phyloP scores from a whole-genome alignment of 1,140 invertebrate species.

The Camponotus pennsylvanicus region DNA sequence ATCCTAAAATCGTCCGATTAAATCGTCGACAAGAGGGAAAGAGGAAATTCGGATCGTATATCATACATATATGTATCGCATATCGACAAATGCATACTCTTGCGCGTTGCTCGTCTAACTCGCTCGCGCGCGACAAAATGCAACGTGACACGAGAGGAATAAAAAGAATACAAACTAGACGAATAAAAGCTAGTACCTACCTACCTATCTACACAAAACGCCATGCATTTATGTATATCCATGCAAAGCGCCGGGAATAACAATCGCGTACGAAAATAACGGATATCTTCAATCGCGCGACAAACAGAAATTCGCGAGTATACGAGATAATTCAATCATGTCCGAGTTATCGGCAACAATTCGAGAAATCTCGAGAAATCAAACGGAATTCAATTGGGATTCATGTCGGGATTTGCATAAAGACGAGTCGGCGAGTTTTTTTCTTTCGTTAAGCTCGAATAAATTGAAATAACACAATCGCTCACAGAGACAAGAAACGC shows the following conservation, averaged over 20 bases:
- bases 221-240: conserved; percentile 63
- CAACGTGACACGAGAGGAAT: conserved; percentile 57
- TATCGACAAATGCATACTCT: conserved; percentile 44
- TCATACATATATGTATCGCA: neutral
- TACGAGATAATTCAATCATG: conserved; percentile 47
- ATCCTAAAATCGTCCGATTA: conserved; percentile 50
- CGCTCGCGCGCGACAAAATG: conserved; percentile 51
- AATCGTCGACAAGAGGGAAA: conserved; percentile 26
- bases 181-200: conserved; percentile 54
- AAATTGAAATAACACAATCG: conserved; percentile 43
- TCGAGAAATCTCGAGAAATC: conserved; percentile 6
- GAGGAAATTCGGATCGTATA: too few species aligned
- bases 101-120: conserved; percentile 39
- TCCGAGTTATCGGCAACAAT: neutral
- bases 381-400: conserved; percentile 33
- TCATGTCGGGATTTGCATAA: conserved; percentile 10
- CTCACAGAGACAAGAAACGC: conserved; percentile 1
- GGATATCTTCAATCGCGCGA: conserved; percentile 29
- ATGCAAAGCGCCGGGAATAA: conserved; percentile 57
- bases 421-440: neutral
- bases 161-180: conserved; percentile 62
- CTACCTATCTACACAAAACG: conserved; percentile 35
- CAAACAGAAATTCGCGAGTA: conserved; percentile 37
- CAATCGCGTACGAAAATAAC: conserved; percentile 50
- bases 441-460: conserved; percentile 33